Percentiles rank a stretch among this genome's conserved stretches.
Conservation (phyloP, 2,888 invertebrate species). For the Nebria salina region DNA sequence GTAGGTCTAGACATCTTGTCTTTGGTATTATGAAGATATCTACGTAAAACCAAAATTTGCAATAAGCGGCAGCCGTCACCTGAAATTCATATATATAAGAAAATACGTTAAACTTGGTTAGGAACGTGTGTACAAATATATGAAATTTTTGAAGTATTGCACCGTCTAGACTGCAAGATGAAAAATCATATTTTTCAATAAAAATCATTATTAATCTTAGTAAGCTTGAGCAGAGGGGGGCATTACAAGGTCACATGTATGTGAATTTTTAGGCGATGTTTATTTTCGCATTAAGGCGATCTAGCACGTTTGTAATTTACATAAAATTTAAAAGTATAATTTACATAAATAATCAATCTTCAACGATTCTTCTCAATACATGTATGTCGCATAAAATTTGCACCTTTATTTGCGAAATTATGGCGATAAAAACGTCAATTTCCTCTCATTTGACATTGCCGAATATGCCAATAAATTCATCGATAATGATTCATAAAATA, state of each 20-base stretch:
- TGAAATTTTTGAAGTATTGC: too few relatives aligned
- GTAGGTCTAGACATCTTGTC: not conserved
- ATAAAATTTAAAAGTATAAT: conserved; percentile 25
- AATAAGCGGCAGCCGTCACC: not conserved
- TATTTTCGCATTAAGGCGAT: conserved; percentile 33
- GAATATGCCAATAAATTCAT: not conserved
- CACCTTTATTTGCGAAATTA: conserved; percentile 27
- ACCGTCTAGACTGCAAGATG: too few relatives aligned
- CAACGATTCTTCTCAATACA: not conserved
- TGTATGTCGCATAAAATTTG: conserved; percentile 36
- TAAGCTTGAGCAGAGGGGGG: not conserved
- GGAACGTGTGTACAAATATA: not conserved
- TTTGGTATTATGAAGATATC: not conserved
- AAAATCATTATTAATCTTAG: conserved; percentile 21
- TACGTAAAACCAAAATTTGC: not conserved
- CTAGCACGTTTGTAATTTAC: conserved; percentile 22
- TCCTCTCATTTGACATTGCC: conserved; percentile 18
- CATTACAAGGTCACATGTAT: conserved; percentile 7
- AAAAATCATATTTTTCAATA: conserved; percentile 9
- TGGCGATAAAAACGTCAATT: conserved; percentile 28
- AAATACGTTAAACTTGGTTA: not conserved
- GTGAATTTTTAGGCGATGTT: conserved; percentile 31
- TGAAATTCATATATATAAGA: not conserved
- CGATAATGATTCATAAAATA: conserved; percentile 1
- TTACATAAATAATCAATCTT: conserved; percentile 36